Conservation (phyloP, 2,888 invertebrate species). For the Epicampocera succincta region DNA sequence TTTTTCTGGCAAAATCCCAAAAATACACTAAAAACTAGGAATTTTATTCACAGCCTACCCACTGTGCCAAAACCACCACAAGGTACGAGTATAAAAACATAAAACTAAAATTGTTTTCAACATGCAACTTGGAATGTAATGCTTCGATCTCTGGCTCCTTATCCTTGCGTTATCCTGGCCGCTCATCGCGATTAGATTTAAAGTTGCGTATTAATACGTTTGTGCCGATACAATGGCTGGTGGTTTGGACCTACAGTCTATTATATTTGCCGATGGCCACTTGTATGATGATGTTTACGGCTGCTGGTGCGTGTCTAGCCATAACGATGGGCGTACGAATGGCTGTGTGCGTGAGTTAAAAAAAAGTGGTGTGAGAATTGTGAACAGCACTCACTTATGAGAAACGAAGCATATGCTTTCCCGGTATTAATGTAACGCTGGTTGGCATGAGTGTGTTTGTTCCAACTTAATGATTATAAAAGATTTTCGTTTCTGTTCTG, state of each 20-base stretch:
- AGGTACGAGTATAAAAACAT: conserved; percentile 43
- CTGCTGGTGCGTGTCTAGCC: conserved; percentile 59
- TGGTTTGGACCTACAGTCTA: conserved; percentile 16
- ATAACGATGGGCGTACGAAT: conserved; percentile 35
- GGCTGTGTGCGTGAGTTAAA: not conserved
- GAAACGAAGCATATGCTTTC: conserved; percentile 66
- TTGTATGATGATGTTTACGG: conserved; percentile 54
- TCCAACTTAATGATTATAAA: conserved; percentile 57
- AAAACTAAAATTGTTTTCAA: not conserved
- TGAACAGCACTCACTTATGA: conserved; percentile 30
- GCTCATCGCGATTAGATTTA: conserved; percentile 74
- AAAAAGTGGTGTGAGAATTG: conserved; percentile 55
- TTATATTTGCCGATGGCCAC: conserved; percentile 55
- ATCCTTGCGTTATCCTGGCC: conserved; percentile 72
- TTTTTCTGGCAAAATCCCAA: too few relatives aligned
- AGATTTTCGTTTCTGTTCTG: conserved; percentile 60
- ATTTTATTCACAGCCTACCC: not conserved
- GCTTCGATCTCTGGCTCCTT: conserved; percentile 77
- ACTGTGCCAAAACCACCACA: conserved; percentile 17
- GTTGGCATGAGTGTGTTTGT: conserved; percentile 46
- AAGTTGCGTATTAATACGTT: conserved; percentile 50
- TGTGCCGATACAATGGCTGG: conserved; percentile 29
- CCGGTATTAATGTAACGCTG: conserved; percentile 31
- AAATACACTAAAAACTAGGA: too few relatives aligned
- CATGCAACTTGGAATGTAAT: conserved; percentile 61